Conservation (phyloP, 2,888 invertebrate species). For the Lacanobia oleracea region DNA sequence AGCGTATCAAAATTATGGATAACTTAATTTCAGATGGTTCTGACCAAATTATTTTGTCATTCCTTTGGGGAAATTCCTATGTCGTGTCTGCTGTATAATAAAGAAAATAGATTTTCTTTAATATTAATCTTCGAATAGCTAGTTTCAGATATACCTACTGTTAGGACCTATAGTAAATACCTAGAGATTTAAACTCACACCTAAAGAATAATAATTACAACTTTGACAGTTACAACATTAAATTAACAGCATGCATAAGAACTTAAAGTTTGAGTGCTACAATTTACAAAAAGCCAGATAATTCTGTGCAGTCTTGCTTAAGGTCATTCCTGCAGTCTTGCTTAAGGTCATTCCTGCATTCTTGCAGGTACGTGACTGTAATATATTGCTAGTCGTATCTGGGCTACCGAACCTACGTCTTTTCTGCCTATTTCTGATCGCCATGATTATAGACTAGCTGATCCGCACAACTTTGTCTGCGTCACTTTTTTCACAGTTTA, state of each 20-base stretch:
- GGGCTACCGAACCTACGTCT: background rate
- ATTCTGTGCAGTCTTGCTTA: background rate
- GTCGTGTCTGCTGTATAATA: background rate
- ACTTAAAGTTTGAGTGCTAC: background rate
- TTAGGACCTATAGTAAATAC: too few species aligned
- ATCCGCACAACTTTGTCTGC: too few species aligned
- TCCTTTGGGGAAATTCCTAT: background rate
- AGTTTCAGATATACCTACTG: too few species aligned
- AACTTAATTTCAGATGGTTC: slow-evolving; percentile 1
- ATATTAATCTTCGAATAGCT: background rate
- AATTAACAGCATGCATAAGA: background rate
- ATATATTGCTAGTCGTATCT: background rate
- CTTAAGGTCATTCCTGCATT: slow-evolving; percentile 15
- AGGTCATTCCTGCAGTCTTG: background rate
- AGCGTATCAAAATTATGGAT: slow-evolving; percentile 1
- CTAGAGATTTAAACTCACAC: too few species aligned
- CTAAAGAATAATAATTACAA: background rate
- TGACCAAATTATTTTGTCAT: slow-evolving; percentile 10
- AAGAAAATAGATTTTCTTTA: slow-evolving; percentile 3
- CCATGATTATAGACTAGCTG: background rate
- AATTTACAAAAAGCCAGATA: background rate
- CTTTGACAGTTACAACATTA: background rate
- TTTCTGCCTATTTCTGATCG: background rate
- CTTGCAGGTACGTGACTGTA: background rate
- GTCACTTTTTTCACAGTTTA: too few species aligned